Evolutionary conservation across 2,888 invertebrate species (phyloP), one percentile per base, ranked within the genome.

Genomic region (Koerneria pararmatus): DNA sequence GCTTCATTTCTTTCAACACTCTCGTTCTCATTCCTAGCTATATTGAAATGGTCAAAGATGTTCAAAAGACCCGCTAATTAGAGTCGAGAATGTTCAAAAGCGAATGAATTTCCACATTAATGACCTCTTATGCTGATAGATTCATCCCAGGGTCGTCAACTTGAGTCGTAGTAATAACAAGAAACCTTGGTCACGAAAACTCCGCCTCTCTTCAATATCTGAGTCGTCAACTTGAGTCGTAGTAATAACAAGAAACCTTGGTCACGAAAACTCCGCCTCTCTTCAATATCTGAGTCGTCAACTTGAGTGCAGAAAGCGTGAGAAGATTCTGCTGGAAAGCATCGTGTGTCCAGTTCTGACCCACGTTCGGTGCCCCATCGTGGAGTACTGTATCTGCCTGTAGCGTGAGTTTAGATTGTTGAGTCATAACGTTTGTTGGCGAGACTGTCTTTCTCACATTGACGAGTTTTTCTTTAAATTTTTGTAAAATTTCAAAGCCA

Each of bases 331-430:
- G 98, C 80, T 92, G 91, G 84, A 93, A 98, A 0, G 98, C 93
- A 88, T 98, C 98, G 83, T 92, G 92, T 6, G 93, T 85, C 98
- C 98, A 98, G 84, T 93, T 95, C 83, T 90, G 80, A 82, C 89
- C 89, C 57, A 98, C 93, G 86, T 99, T 99, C 1, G 98, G 98
- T 15, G 98, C 97, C 80, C 98, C 98, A 84, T 99, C 98, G 84
- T 99, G 89, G 27, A 99, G 87, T 1, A 98, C 91, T 11, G 94
- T 89, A 86, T 99, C 98, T 1, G 93, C 97, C 87, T 97, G 94
- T 91, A 94, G 93, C 2, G 91, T 90, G 3, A 15, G 1, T 37
- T n/a, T n/a, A n/a, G n/a, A n/a, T n/a, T n/a, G n/a, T n/a, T n/a
- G n/a, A n/a, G n/a, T n/a, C n/a, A n/a, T n/a, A n/a, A n/a, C n/a